Percentiles rank a stretch among this genome's conserved stretches.
These are phyloP conservation scores for Hedya salicella DNA, from an alignment of 2,888 invertebrate genomes.

Conservation along the genomic window DNA sequence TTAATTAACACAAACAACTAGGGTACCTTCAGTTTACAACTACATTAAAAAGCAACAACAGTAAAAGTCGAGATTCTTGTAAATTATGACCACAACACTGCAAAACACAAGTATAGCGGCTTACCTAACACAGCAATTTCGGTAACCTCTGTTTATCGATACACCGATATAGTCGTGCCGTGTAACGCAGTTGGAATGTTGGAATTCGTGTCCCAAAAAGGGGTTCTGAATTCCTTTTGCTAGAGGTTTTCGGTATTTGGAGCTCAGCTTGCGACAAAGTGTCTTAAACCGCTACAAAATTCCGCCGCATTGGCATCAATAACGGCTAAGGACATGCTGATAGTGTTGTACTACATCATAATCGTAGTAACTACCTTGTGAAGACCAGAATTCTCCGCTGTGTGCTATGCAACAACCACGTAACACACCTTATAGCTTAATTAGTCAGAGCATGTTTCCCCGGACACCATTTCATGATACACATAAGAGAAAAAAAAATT, in stretches of 20 bases:
- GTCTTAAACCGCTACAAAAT: not conserved
- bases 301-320: not conserved
- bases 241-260: conserved; percentile 18
- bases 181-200: conserved; percentile 10
- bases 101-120: conserved; percentile 60
- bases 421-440: too few species aligned
- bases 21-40: conserved; percentile 72
- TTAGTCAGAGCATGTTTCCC: too few species aligned
- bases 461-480: too few species aligned
- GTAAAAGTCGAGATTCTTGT: conserved; percentile 73
- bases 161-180: conserved; percentile 27
- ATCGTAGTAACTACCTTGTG: too few species aligned
- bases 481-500: too few species aligned
- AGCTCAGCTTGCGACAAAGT: conserved; percentile 4
- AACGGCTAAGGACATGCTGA: not conserved
- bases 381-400: too few species aligned
- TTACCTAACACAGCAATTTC: conserved; percentile 26
- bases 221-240: conserved; percentile 9
- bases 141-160: conserved; percentile 21
- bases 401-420: too few species aligned
- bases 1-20: conserved; percentile 56
- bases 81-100: conserved; percentile 66
- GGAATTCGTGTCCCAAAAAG: conserved; percentile 13
- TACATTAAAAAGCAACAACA: conserved; percentile 72
- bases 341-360: too few species aligned